Conservation (phyloP, 2,797 vertebrate species). For the Coilia nasus region DNA sequence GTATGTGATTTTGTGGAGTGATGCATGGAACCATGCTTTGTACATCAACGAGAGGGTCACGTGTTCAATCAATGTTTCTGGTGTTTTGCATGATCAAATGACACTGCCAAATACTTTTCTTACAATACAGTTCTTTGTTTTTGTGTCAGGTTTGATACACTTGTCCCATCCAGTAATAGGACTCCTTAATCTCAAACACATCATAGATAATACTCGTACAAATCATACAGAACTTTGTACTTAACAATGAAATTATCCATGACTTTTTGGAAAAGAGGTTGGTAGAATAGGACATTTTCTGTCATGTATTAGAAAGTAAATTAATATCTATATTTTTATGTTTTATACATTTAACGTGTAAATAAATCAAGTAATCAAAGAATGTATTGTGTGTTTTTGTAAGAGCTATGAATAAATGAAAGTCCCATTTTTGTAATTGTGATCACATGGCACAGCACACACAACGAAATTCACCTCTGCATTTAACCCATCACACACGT, state of each 20-base stretch:
- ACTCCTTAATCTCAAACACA: background rate
- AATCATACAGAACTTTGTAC: background rate
- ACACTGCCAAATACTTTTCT: background rate
- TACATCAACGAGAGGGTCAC: background rate
- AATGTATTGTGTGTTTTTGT: background rate
- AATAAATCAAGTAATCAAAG: conserved; percentile 72
- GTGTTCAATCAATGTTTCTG: background rate
- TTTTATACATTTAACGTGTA: conserved; percentile 81
- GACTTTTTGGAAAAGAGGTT: conserved; percentile 46
- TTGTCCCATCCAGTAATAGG: background rate
- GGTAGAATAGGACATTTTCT: conserved; percentile 68
- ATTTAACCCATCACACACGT: too few relatives aligned
- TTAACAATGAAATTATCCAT: conserved; percentile 4
- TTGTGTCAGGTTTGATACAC: background rate
- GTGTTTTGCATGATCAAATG: background rate
- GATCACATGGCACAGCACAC: too few relatives aligned
- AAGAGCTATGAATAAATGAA: background rate
- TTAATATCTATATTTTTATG: conserved; percentile 79
- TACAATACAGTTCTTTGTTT: background rate
- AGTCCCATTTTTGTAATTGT: too few relatives aligned
- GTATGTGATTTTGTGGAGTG: conserved; percentile 31
- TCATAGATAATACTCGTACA: background rate
- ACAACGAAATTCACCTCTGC: too few relatives aligned
- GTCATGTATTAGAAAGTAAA: conserved; percentile 66
- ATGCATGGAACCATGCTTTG: conserved; percentile 4